These are phyloP conservation scores for Paramisgurnus dabryanus DNA, from an alignment of 2,113 vertebrate species.

Conservation along the genomic window DNA sequence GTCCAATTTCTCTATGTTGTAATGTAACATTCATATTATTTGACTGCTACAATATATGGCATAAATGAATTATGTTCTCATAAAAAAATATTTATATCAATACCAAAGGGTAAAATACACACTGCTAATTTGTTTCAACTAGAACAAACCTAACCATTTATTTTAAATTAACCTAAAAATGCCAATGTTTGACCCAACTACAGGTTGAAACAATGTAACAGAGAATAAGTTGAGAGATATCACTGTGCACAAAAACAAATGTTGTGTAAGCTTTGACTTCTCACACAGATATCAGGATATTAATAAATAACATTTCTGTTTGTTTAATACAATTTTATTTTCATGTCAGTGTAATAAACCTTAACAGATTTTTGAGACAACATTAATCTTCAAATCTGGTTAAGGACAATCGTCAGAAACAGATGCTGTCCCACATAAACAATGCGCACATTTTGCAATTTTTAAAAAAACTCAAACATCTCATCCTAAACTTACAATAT, in stretches of 20 bases:
- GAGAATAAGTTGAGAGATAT: too few species aligned
- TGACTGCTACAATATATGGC: background rate
- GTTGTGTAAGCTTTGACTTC: background rate
- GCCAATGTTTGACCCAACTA: too few species aligned
- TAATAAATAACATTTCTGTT: background rate
- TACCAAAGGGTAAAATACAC: background rate
- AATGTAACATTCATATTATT: background rate
- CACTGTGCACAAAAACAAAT: background rate
- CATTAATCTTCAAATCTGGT: background rate
- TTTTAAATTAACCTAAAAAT: too few species aligned
- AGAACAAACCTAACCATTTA: too few species aligned
- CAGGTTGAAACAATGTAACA: too few species aligned
- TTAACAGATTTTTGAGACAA: slow-evolving; percentile 3
- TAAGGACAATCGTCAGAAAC: background rate
- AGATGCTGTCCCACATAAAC: background rate
- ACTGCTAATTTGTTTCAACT: background rate
- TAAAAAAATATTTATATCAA: background rate
- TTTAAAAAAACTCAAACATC: slow-evolving; percentile 3
- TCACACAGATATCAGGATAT: background rate
- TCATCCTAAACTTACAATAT: background rate
- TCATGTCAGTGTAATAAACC: background rate
- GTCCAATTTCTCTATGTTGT: background rate
- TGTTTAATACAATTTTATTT: slow-evolving; percentile 4
- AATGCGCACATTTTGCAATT: background rate
- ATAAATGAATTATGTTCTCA: background rate